A percentile compares a stretch with the other conserved stretches of the same genome.
These are phyloP conservation scores for Piscicola geometra DNA, from an alignment of 2,888 invertebrate genomes.

Conservation along the genomic window DNA sequence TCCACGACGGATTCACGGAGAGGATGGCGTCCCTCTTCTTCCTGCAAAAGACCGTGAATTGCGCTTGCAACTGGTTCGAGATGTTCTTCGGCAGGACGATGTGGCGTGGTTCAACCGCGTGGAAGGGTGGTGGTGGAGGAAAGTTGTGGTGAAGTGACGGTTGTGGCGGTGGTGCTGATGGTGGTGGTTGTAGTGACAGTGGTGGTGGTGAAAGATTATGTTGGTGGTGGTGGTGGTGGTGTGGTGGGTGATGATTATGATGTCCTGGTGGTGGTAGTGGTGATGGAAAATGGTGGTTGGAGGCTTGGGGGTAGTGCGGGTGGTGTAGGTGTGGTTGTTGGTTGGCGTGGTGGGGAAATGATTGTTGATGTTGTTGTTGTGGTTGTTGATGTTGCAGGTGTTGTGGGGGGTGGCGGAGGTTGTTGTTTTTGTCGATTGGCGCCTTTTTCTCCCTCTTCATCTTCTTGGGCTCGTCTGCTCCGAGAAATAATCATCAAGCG, in stretches of 20 bases:
- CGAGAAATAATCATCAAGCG: not conserved
- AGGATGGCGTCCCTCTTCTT: constrained; percentile 49
- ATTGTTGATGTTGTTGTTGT: not conserved
- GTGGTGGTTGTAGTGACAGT: too few species aligned
- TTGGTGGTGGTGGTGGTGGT: not conserved
- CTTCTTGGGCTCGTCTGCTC: not conserved
- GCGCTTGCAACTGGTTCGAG: constrained; percentile 39
- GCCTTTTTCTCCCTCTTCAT: not conserved
- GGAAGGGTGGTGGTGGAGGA: not conserved
- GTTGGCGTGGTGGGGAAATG: not conserved
- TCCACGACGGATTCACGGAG: constrained; percentile 51
- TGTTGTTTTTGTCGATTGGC: not conserved
- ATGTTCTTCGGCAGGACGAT: constrained; percentile 37
- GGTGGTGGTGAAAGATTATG: too few species aligned
- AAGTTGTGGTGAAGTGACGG: not conserved
- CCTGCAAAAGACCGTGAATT: constrained; percentile 51
- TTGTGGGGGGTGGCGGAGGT: not conserved
- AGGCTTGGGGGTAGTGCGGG: not conserved
- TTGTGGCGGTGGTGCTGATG: not conserved
- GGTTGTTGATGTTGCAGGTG: not conserved
- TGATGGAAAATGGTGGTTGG: not conserved
- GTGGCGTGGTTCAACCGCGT: constrained; percentile 29
- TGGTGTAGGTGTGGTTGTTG: not conserved
- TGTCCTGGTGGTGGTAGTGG: not conserved
- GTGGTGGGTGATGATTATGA: not conserved